phyloP scores from a whole-genome alignment of 2,797 vertebrate genomes.

The Eptatretus atami region DNA sequence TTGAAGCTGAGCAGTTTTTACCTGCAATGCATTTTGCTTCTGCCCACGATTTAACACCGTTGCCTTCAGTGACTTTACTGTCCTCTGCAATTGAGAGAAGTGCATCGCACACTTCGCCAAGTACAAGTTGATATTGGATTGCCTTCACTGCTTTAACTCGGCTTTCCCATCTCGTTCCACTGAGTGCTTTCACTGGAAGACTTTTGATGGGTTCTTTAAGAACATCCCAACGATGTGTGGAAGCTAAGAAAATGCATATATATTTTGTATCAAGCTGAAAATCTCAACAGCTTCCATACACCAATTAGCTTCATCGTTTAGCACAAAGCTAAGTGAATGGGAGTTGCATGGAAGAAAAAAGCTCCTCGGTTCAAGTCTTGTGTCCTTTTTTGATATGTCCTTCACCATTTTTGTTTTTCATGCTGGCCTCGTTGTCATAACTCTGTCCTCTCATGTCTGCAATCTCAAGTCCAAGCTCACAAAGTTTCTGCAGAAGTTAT shows the following conservation, averaged over 20 bases:
- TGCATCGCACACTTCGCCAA: background rate
- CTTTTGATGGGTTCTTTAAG: background rate
- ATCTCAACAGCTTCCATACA: background rate
- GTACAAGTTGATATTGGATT: background rate
- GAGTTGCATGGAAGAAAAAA: slow-evolving; percentile 6
- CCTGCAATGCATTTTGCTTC: slow-evolving; percentile 5
- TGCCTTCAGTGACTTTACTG: background rate
- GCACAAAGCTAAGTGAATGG: slow-evolving; percentile 6
- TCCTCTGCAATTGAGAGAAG: background rate
- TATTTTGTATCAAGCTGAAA: slow-evolving; percentile 6
- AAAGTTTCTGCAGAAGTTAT: slow-evolving; percentile 4
- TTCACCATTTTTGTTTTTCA: slow-evolving; percentile 7
- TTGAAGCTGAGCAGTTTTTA: background rate
- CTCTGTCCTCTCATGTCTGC: slow-evolving; percentile 1
- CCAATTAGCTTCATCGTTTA: slow-evolving; percentile 1
- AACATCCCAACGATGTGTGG: slow-evolving; percentile 3
- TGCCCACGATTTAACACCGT: background rate
- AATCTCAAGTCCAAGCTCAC: background rate
- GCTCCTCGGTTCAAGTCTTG: background rate
- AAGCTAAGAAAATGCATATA: background rate
- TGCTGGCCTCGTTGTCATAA: background rate
- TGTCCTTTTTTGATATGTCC: slow-evolving; percentile 7
- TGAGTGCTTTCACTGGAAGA: slow-evolving; percentile 1
- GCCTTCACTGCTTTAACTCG: background rate
- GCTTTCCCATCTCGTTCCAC: background rate